These are phyloP conservation scores for Nomada flava DNA, from an alignment of 2,888 invertebrate genomes.

Conservation along the genomic window DNA sequence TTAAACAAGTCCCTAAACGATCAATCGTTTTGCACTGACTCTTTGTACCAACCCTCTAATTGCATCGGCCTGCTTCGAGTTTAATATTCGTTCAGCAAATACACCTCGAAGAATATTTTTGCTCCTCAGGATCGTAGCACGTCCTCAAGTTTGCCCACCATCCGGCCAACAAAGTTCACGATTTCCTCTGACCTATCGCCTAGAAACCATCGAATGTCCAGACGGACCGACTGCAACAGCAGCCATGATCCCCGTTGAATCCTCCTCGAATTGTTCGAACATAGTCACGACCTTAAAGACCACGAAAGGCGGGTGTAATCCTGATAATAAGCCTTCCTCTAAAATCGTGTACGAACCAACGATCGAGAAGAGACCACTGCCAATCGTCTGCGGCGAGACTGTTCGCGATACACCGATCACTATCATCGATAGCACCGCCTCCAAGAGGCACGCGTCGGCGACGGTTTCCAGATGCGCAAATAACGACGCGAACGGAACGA, in stretches of 20 bases:
- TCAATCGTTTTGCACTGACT: too few relatives aligned
- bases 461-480: slow-evolving; percentile 46
- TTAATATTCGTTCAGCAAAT: background rate
- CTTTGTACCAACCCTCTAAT: too few relatives aligned
- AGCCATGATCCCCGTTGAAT: slow-evolving; percentile 8
- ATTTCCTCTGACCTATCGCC: slow-evolving; percentile 32
- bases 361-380: background rate
- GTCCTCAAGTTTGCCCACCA: slow-evolving; percentile 18
- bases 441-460: slow-evolving; percentile 46
- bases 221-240: slow-evolving; percentile 50
- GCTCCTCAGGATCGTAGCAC: slow-evolving; percentile 53
- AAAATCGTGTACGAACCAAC: slow-evolving; percentile 13
- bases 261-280: background rate
- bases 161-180: background rate
- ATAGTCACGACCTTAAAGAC: slow-evolving; percentile 43
- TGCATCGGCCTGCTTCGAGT: background rate
- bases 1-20: too few relatives aligned
- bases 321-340: background rate
- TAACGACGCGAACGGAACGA: background rate
- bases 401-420: slow-evolving; percentile 19
- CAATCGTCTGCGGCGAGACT: background rate
- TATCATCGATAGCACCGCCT: slow-evolving; percentile 62
- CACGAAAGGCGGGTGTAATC: background rate
- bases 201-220: slow-evolving; percentile 56
- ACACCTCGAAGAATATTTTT: background rate